phyloP scores from a whole-genome alignment of 2,113 vertebrate genomes.

The Ranitomeya imitator region DNA sequence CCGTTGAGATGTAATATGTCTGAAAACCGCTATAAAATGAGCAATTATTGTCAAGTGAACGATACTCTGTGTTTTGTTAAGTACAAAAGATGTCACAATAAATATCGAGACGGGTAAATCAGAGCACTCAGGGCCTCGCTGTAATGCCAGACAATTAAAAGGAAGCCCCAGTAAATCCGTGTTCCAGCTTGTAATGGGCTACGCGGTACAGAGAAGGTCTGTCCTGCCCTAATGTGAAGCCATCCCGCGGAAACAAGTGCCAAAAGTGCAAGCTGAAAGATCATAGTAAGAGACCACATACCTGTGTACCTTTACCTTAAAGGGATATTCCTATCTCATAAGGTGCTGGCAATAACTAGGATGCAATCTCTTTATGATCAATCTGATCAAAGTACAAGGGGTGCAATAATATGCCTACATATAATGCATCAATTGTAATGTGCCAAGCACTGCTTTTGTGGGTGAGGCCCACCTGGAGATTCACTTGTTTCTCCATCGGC shows the following conservation, averaged over 20 bases:
- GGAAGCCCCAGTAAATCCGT: background rate
- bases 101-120: conserved; percentile 43
- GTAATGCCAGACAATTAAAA: conserved; percentile 43
- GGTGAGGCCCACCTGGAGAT: too few relatives aligned
- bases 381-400: too few relatives aligned
- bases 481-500: too few relatives aligned
- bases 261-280: background rate
- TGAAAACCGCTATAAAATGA: conserved; percentile 46
- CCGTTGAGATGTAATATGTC: conserved; percentile 44
- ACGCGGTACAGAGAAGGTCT: background rate
- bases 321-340: too few relatives aligned
- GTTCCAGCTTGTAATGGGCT: background rate
- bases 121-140: background rate
- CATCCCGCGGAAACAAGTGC: background rate
- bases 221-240: background rate
- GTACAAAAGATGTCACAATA: conserved; percentile 44
- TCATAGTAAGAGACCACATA: background rate
- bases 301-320: too few relatives aligned
- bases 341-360: too few relatives aligned
- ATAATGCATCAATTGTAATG: too few relatives aligned
- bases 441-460: too few relatives aligned
- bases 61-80: conserved; percentile 46
- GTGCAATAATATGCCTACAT: too few relatives aligned
- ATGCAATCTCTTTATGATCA: too few relatives aligned
- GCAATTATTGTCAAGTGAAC: conserved; percentile 46